phyloP scores from a whole-genome alignment of 2,797 vertebrate genomes.

The Picus viridis region DNA sequence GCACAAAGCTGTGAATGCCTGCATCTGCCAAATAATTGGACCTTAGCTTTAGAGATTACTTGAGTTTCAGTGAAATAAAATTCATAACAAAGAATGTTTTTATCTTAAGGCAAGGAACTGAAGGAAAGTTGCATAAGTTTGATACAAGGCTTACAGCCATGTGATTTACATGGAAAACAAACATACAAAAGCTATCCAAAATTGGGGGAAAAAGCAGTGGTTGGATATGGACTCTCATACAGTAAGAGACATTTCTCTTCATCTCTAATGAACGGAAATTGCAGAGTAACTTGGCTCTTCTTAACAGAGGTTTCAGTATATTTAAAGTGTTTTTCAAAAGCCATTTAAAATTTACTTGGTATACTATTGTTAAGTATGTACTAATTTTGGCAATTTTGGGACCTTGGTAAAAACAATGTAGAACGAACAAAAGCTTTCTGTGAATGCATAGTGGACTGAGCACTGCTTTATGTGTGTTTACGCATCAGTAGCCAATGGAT shows the following conservation, averaged over 20 bases:
- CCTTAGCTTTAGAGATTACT: neutral
- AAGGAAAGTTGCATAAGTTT: conserved; percentile 50
- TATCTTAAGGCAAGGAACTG: conserved; percentile 56
- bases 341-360: neutral
- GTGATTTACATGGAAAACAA: conserved; percentile 45
- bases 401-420: neutral
- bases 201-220: conserved; percentile 32
- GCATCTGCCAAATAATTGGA: neutral
- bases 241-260: conserved; percentile 55
- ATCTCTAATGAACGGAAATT: conserved; percentile 26
- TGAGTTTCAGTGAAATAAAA: conserved; percentile 26
- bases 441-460: rapidly evolving
- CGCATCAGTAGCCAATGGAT: neutral
- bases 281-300: neutral
- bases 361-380: neutral
- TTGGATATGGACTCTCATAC: conserved; percentile 53
- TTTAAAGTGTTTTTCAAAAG: neutral
- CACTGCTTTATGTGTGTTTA: neutral
- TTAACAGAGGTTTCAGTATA: neutral
- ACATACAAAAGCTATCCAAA: conserved; percentile 46
- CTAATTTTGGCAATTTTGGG: neutral
- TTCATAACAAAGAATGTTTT: conserved; percentile 44
- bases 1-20: neutral
- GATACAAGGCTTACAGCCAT: conserved; percentile 31
- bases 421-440: neutral